Percentiles rank a stretch among this genome's conserved stretches.
Evolutionary conservation across 2,797 vertebrate genomes (phyloP).

Genomic region (Galago senegalensis): DNA sequence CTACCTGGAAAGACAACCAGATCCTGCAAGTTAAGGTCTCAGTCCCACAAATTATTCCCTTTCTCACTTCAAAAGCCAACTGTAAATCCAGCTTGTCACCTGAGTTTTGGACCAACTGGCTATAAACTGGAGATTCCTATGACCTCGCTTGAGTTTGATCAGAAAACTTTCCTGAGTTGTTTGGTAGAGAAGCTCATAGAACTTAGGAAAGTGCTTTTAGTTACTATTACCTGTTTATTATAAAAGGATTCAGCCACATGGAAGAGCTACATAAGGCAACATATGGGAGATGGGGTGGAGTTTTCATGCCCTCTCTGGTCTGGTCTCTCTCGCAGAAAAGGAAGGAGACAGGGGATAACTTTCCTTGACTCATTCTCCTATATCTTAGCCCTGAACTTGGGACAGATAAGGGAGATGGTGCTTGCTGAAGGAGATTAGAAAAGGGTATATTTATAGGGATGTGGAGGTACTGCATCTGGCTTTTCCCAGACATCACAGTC

Average conservation of each 20-base stretch:
- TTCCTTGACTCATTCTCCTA: background rate
- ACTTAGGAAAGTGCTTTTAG: background rate
- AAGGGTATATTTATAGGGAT: background rate
- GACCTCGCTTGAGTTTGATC: background rate
- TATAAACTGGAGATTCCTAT: background rate
- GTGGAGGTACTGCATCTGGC: background rate
- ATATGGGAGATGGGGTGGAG: background rate
- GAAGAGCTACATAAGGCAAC: background rate
- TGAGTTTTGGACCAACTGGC: background rate
- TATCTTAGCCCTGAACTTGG: background rate
- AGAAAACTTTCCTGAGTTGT: background rate
- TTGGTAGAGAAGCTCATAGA: background rate
- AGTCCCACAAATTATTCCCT: background rate
- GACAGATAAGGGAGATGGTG: background rate
- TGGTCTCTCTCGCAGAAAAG: background rate
- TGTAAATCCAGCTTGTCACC: background rate
- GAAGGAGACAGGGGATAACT: background rate
- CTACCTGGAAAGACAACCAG: background rate
- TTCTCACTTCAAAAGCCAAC: background rate
- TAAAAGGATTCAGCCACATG: background rate
- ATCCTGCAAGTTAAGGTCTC: background rate
- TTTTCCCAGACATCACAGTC: background rate
- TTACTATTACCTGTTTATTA: background rate
- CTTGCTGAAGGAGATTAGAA: background rate
- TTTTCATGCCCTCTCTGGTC: background rate